Percentiles rank a stretch among this genome's conserved stretches.
These are phyloP conservation scores for Phoxinus phoxinus DNA, from an alignment of 2,113 vertebrate genomes.

Conservation along the genomic window DNA sequence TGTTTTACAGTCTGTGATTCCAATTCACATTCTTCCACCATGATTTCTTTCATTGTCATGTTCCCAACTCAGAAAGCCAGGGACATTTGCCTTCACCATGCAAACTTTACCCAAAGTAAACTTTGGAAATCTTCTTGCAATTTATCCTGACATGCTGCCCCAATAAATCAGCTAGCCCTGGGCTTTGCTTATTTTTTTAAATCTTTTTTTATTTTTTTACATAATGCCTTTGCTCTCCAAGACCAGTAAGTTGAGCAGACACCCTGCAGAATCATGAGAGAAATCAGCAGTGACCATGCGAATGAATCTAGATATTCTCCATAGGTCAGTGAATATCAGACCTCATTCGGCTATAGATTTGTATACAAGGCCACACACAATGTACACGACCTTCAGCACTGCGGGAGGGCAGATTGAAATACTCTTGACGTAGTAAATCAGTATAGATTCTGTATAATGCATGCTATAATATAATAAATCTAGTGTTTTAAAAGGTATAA, in stretches of 20 bases:
- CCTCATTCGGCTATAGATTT: neutral
- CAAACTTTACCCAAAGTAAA: constrained; percentile 3
- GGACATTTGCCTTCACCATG: neutral
- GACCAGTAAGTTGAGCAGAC: constrained; percentile 13
- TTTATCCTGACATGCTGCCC: neutral
- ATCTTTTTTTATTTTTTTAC: neutral
- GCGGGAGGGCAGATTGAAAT: neutral
- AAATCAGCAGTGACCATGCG: neutral
- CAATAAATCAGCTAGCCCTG: neutral
- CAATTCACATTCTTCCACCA: neutral
- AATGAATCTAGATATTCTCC: constrained; percentile 24
- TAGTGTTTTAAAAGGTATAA: constrained; percentile 11
- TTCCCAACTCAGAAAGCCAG: constrained; percentile 12
- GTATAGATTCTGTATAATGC: neutral
- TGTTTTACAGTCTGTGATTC: too few relatives aligned
- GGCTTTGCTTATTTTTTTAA: neutral
- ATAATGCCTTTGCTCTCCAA: neutral
- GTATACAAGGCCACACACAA: neutral
- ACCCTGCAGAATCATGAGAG: neutral
- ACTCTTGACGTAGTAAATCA: neutral
- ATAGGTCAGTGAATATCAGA: constrained; percentile 38
- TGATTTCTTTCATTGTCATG: neutral
- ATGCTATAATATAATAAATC: neutral
- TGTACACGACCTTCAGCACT: neutral
- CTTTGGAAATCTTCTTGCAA: constrained; percentile 1